Evolutionary conservation across 2,797 vertebrate genomes (phyloP).

Genomic region (Agapornis canus): DNA sequence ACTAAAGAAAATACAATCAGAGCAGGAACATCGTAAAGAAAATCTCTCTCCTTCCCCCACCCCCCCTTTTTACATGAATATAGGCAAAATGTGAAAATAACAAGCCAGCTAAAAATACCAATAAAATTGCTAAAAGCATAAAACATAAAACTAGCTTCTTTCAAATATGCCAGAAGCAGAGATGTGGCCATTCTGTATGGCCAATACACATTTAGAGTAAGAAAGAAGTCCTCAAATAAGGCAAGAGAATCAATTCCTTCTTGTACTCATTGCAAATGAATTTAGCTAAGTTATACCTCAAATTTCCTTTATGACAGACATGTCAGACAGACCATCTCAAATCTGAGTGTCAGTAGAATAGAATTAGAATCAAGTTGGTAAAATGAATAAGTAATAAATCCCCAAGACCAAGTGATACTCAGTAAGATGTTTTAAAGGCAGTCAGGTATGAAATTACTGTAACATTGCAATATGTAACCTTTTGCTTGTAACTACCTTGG

Average conservation of each 20-base stretch:
- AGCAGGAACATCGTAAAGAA: neutral
- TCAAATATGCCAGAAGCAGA: neutral
- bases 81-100: neutral
- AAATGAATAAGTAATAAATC: constrained; percentile 20
- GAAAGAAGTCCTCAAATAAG: neutral
- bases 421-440: constrained; percentile 10
- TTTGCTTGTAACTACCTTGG: neutral
- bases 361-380: neutral
- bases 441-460: constrained; percentile 31
- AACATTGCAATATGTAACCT: neutral
- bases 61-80: neutral
- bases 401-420: neutral
- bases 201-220: neutral
- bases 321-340: neutral
- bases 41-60: neutral
- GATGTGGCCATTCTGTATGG: neutral
- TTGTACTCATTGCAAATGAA: neutral
- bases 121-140: neutral
- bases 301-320: neutral
- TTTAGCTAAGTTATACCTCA: neutral
- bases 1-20: neutral
- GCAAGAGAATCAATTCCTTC: neutral
- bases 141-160: neutral
- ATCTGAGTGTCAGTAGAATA: neutral
- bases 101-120: neutral